A percentile compares a stretch with the other conserved stretches of the same genome.
Conservation (phyloP, 1,140 invertebrate species). For the Cotesia glomerata region DNA sequence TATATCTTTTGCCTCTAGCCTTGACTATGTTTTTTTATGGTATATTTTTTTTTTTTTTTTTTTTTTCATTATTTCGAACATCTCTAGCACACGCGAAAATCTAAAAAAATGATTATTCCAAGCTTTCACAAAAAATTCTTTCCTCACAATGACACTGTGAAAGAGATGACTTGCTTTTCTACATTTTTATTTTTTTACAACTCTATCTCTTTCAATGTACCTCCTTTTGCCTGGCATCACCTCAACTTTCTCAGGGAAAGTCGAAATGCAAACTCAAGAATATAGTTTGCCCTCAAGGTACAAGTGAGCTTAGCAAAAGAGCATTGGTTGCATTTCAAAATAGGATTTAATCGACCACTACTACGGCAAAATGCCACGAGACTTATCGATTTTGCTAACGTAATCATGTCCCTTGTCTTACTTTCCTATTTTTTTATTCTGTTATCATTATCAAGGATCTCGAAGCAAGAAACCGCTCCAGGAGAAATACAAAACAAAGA, state of each 20-base stretch:
- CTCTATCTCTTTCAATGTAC: neutral
- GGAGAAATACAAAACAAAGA: neutral
- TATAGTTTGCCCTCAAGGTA: neutral
- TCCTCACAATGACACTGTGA: conserved; percentile 5
- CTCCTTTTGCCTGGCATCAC: neutral
- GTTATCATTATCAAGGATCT: neutral
- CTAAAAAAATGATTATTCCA: conserved; percentile 6
- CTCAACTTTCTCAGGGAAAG: neutral
- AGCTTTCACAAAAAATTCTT: conserved; percentile 1
- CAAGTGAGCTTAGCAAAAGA: neutral
- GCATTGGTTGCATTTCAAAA: conserved; percentile 7
- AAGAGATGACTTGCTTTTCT: neutral
- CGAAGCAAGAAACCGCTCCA: neutral
- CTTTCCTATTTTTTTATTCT: neutral
- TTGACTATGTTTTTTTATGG: conserved; percentile 11
- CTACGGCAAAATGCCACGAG: conserved; percentile 2
- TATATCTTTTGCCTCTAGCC: conserved; percentile 19
- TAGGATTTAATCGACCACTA: conserved; percentile 17
- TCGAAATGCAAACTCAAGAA: conserved; percentile 11
- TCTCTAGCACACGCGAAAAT: conserved; percentile 2
- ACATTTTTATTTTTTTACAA: neutral
- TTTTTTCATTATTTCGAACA: conserved; percentile 2
- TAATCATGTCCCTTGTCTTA: neutral
- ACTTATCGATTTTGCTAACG: conserved; percentile 14
- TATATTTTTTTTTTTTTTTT: neutral